Percentiles rank a stretch among this genome's conserved stretches.
These are phyloP conservation scores for Glaucopsyche alexis DNA, from an alignment of 2,888 invertebrate genomes.

Conservation along the genomic window DNA sequence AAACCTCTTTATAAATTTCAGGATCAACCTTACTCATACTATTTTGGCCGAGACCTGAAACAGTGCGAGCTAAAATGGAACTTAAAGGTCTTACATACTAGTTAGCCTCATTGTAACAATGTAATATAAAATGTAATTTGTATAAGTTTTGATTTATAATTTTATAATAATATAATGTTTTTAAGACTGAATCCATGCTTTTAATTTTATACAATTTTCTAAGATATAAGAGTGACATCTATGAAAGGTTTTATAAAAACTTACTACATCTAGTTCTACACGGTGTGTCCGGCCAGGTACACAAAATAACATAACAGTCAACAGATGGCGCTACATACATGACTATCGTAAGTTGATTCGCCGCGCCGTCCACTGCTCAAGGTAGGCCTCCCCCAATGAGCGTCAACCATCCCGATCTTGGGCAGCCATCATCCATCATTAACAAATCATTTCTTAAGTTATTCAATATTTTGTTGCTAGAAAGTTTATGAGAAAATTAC, in stretches of 20 bases:
- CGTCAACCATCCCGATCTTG: no score
- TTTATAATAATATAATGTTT: neutral
- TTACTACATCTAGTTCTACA: neutral
- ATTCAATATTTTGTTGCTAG: no score
- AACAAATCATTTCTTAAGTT: no score
- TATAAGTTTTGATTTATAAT: slow-evolving; percentile 25
- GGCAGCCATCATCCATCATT: no score
- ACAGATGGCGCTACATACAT: no score
- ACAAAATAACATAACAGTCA: no score
- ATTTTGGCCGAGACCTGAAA: slow-evolving; percentile 68
- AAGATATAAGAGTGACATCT: neutral
- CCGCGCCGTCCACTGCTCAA: no score
- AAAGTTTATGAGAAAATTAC: no score
- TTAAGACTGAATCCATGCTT: slow-evolving; percentile 37
- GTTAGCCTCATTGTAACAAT: slow-evolving; percentile 25
- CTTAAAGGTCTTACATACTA: slow-evolving; percentile 62
- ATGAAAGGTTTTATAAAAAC: neutral
- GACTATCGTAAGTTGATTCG: no score
- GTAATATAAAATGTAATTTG: neutral
- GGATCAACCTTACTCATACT: slow-evolving; percentile 62
- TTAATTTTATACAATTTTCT: neutral
- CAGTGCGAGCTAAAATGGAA: slow-evolving; percentile 62
- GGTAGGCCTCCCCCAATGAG: no score
- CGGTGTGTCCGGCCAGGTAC: neutral
- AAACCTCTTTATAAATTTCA: slow-evolving; percentile 43